Evolutionary conservation across 2,888 invertebrate species (phyloP), one percentile per base, ranked within the genome.

Genomic region (Meiosimyza platycephala): DNA sequence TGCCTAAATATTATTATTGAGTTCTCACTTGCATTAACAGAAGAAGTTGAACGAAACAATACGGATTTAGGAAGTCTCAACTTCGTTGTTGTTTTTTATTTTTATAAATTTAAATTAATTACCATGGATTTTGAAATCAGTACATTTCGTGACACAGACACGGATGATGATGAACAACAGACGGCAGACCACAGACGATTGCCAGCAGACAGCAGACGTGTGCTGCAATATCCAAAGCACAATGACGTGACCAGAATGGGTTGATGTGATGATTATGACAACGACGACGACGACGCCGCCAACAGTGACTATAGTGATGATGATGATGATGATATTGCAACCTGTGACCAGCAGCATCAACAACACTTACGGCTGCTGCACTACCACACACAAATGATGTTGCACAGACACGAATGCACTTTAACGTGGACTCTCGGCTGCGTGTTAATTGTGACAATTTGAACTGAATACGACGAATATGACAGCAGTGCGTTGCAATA

Each of bases 41-140:
- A 9, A 40, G 9, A 40, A 40, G 40, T 40, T 40, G 5, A 40
- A 40, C 9, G 9, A 57, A 57, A 18, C 16, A 13, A 22, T 40
- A 54, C 18, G 40, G 5, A 22, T 22, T 22, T n/a, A n/a, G n/a
- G n/a, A n/a, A 22, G 18, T 51, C 2, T n/a, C 15, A 15, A 54
- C 47, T 47, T 54, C 12, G 16, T 48, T 18, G 28, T 59, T 52
- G 47, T 54, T 52, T 9, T 9, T 47, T 62, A 12, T 63, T 22
- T 22, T 18, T 28, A 60, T 52, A 51, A 33, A 70, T 54, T 54
- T 54, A 70, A 40, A 28, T 64, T 64, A 64, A 70, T 70, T 70
- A 63, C 62, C 70, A 54, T 62, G 63, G 15, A 52, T 70, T 70
- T 70, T 47, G 54, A 63, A 70, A 70, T 70, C 70, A 63, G 70